Base-by-base conservation (phyloP, 2,888 invertebrate species). In the Elysia crispata region DNA sequence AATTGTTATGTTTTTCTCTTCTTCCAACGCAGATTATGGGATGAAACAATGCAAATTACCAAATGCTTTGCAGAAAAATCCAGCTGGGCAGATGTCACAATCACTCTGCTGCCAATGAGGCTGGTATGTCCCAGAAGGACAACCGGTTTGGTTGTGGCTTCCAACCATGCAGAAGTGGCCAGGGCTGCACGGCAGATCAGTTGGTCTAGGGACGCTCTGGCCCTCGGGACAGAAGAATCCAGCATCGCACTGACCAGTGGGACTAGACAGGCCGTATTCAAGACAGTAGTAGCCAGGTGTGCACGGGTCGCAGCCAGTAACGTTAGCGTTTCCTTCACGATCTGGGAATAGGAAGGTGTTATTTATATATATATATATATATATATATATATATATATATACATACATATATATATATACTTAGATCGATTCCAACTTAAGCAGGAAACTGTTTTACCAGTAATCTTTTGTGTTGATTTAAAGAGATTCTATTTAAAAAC, bases 151-250 rank as follows among this genome's bases (percentile, higher is more conserved):
- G 81, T 91, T 91, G 82, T 86, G 85, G 73, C 89, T 90, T 50
- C 91, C 91, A 60, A 81, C 66, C 50, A 83, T 86, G 83, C 91
- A 91, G 89, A 90, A 91, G 83, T 91, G 91, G 15, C 91, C 91
- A 6, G 91, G 91, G 77, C 88, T 89, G 81, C 91, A 91, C 62
- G 87, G 87, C 28, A 85, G 83, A 28, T 82, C 77, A 1, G 84
- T 82, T n/a, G 90, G 90, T 28, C 84, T 83, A 0, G 87, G 83
- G 1, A 86, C 85, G 79, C 87, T 85, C 79, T 89, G 88, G 50
- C 91, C 90, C 11, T 87, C 90, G 5, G 91, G 91, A 79, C 91
- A 91, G 87, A 83, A 91, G 83, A 89, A 91, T 28, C 91, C 91
- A 23, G 86, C 85, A 78, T 84, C 84, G 84, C 91, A 91, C 18